Base-by-base conservation (phyloP, 2,113 vertebrate species). In the Crypturellus undulatus region DNA sequence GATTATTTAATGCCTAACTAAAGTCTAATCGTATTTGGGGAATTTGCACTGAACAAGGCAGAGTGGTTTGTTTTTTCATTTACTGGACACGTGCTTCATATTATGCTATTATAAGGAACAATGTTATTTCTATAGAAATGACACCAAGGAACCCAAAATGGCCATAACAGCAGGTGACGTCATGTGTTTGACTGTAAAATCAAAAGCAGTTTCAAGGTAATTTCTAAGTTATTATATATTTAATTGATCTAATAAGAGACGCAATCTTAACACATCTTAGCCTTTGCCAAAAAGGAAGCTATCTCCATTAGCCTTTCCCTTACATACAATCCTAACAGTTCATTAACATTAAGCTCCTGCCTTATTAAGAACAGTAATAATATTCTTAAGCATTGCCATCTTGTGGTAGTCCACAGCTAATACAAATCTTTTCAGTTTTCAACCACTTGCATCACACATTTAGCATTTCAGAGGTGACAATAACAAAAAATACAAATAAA, bases 351-450 rank as follows among this genome's bases (percentile, higher is more conserved):
- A 9, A 52, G 38, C 6, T 40, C 20, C 17, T 20, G 10, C 19
- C 62, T 73, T 71, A 40, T 20, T 45, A 67, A 70, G 76, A n/a
- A 63, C 36, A 94, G 71, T 73, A 90, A 70, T 92, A 90, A 83
- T 26, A 92, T 58, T 58, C 17, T 58, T 32, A 58, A 58, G 32
- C 30, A 58, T 63, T 90, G 90, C 95, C 71, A 77, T 93, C 96
- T 92, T n/a, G 68, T 94, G 96, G 93, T 42, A 59, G 26, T 49
- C 40, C 2, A 4, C 8, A 12, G 9, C 34, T 60, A 70, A 21
- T 25, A 67, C 88, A 91, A 80, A 73, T 32, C 73, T 59, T 38
- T 75, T 40, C 64, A 59, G 15, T n/a, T 49, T 69, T 60, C 47
- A n/a, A 45, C 3, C 26, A 14, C 52, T 38, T 62, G 2, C 4